phyloP scores from a whole-genome alignment of 1,140 invertebrate genomes.

The Zaprionus nigranus region DNA sequence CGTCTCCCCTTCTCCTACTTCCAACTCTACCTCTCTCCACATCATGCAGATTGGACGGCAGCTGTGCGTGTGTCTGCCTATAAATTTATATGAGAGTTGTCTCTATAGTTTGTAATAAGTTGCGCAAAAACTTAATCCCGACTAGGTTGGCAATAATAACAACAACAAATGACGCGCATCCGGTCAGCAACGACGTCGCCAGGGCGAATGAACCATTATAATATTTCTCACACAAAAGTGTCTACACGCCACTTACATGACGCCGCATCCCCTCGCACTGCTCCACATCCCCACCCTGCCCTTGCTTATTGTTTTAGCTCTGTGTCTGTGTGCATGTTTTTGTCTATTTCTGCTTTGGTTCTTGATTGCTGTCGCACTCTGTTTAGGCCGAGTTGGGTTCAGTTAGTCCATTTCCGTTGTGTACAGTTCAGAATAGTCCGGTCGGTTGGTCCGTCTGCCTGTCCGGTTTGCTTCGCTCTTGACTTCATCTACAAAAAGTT shows the following conservation, averaged over 20 bases:
- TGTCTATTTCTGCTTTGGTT: slow-evolving; percentile 65
- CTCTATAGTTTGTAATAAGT: slow-evolving; percentile 74
- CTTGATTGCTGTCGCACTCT: slow-evolving; percentile 76
- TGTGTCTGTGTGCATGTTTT: slow-evolving; percentile 50
- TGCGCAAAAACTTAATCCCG: slow-evolving; percentile 76
- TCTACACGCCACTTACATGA: slow-evolving; percentile 10
- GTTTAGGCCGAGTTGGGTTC: slow-evolving; percentile 50
- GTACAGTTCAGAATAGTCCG: not conserved
- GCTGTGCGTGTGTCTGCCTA: slow-evolving; percentile 62
- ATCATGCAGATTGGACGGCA: slow-evolving; percentile 18
- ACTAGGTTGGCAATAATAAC: slow-evolving; percentile 24
- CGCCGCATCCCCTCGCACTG: not conserved
- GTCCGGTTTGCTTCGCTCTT: slow-evolving; percentile 24
- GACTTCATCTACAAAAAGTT: slow-evolving; percentile 61
- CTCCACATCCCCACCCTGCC: slow-evolving; percentile 29
- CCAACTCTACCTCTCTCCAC: not conserved
- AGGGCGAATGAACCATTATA: slow-evolving; percentile 60
- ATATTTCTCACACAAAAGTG: slow-evolving; percentile 30
- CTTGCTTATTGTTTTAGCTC: slow-evolving; percentile 76
- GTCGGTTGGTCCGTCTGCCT: slow-evolving; percentile 2
- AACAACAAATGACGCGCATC: slow-evolving; percentile 47
- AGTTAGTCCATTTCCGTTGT: slow-evolving; percentile 10
- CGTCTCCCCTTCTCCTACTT: not conserved
- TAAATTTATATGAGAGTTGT: slow-evolving; percentile 56
- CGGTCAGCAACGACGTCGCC: slow-evolving; percentile 28